phyloP scores from a whole-genome alignment of 1,140 invertebrate genomes.

The Eumaeus atala region DNA sequence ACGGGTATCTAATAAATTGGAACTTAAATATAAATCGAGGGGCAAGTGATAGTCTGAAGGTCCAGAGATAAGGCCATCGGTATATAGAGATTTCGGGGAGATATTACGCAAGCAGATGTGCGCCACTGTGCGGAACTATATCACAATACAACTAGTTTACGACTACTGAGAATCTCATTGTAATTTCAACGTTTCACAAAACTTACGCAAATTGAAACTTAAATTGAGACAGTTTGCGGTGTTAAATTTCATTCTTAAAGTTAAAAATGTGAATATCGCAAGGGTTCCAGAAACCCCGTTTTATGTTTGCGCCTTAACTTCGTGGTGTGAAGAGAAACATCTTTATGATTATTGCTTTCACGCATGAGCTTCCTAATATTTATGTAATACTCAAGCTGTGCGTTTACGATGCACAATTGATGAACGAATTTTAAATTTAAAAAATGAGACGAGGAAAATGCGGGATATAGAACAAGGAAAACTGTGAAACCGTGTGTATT shows the following conservation, averaged over 20 bases:
- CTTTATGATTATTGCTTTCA: constrained; percentile 9
- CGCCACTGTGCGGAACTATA: neutral
- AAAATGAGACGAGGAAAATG: constrained; percentile 1
- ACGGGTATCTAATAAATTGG: too few relatives aligned
- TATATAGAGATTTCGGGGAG: too few relatives aligned
- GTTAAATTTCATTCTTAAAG: neutral
- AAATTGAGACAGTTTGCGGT: constrained; percentile 1
- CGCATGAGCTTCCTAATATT: constrained; percentile 2
- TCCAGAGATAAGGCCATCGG: too few relatives aligned
- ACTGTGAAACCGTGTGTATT: neutral
- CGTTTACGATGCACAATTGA: constrained; percentile 3
- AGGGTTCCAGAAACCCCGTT: too few relatives aligned
- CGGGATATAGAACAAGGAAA: neutral
- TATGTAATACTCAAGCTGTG: neutral
- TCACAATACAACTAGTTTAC: constrained; percentile 5
- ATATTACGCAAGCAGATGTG: too few relatives aligned
- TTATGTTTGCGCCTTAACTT: neutral
- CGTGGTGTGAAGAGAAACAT: neutral
- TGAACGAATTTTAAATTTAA: neutral
- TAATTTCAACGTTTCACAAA: constrained; percentile 1
- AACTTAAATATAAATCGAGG: too few relatives aligned
- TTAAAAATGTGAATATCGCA: too few relatives aligned
- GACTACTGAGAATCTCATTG: neutral
- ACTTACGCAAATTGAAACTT: constrained; percentile 6
- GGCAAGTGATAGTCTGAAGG: too few relatives aligned